Percentiles rank a stretch among this genome's conserved stretches.
These are phyloP conservation scores for Diachasma alloeum DNA, from an alignment of 1,140 invertebrate genomes.

Conservation along the genomic window DNA sequence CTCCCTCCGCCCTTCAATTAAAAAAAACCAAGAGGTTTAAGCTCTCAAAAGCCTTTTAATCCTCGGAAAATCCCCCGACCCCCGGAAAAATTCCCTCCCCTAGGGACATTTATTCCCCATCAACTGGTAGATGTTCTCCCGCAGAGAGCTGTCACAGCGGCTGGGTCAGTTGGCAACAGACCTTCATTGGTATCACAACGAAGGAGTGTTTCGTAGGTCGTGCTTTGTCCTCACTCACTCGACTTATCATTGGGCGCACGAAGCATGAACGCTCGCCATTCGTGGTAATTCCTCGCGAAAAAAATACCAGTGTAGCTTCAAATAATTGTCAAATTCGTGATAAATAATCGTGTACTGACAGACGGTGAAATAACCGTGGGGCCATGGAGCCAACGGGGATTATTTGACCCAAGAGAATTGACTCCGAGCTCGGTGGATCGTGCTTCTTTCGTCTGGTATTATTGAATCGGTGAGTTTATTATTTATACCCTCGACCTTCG, in stretches of 20 bases:
- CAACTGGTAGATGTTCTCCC: slow-evolving; percentile 35
- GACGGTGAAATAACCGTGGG: slow-evolving; percentile 9
- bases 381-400: slow-evolving; percentile 51
- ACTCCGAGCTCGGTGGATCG: slow-evolving; percentile 59
- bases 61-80: not conserved
- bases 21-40: no score
- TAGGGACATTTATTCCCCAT: not conserved
- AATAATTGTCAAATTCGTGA: not conserved
- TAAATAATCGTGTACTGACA: not conserved
- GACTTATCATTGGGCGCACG: not conserved
- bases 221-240: slow-evolving; percentile 13
- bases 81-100: not conserved
- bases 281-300: not conserved
- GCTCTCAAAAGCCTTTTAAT: no score
- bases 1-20: no score
- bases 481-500: not conserved
- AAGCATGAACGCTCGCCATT: not conserved
- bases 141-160: slow-evolving; percentile 49
- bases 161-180: slow-evolving; percentile 64
- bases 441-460: slow-evolving; percentile 48
- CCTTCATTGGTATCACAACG: slow-evolving; percentile 41
- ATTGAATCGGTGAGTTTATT: slow-evolving; percentile 50
- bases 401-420: slow-evolving; percentile 59
- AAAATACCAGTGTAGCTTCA: not conserved
- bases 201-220: slow-evolving; percentile 31